phyloP scores from a whole-genome alignment of 2,797 vertebrate genomes.

The Chelidonichthys spinosus region DNA sequence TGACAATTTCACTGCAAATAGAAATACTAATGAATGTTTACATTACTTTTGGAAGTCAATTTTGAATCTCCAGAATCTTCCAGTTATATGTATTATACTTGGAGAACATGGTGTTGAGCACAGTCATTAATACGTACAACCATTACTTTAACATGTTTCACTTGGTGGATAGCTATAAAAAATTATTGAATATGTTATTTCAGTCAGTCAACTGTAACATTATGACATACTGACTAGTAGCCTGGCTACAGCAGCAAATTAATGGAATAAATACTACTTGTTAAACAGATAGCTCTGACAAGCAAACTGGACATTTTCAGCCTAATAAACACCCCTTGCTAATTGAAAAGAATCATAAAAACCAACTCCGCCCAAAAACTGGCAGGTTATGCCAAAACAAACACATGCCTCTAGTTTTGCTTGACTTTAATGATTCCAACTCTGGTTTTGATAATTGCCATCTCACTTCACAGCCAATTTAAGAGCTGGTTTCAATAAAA shows the following conservation, averaged over 20 bases:
- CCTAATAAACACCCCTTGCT: conserved; percentile 63
- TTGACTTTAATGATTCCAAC: conserved; percentile 77
- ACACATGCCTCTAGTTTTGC: conserved; percentile 70
- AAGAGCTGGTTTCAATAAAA: conserved; percentile 82
- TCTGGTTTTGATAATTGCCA: conserved; percentile 80
- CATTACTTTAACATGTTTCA: conserved; percentile 42
- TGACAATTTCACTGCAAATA: background rate
- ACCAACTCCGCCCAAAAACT: conserved; percentile 55
- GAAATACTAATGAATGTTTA: conserved; percentile 11
- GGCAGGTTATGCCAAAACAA: conserved; percentile 72
- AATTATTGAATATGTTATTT: conserved; percentile 45
- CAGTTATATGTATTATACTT: conserved; percentile 3
- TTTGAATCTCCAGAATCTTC: background rate
- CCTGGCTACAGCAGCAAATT: conserved; percentile 69
- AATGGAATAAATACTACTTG: conserved; percentile 71
- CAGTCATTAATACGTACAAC: conserved; percentile 23
- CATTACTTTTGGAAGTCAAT: conserved; percentile 2
- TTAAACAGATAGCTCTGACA: conserved; percentile 66
- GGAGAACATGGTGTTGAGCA: conserved; percentile 2
- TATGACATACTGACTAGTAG: conserved; percentile 65
- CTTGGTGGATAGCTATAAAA: conserved; percentile 48
- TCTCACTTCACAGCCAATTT: conserved; percentile 84
- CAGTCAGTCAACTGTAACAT: conserved; percentile 59
- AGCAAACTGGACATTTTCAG: conserved; percentile 46
- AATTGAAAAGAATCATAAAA: conserved; percentile 74